Base-by-base conservation (phyloP, 2,888 invertebrate genomes). In the Ceriagrion tenellum region DNA sequence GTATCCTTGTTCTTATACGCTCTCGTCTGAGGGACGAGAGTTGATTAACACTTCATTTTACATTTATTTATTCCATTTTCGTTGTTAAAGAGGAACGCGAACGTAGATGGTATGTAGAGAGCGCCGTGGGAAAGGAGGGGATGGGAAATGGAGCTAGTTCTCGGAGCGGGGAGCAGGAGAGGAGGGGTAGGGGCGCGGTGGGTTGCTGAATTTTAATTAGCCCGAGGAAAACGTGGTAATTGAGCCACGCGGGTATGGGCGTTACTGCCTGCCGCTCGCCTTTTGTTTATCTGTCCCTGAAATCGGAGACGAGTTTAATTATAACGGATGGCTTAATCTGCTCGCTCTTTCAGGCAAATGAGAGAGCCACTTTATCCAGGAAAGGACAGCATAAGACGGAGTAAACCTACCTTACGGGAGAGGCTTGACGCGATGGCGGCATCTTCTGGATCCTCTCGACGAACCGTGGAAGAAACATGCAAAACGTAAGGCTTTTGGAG, bases 261-360 rank as follows among this genome's bases (percentile, higher is more conserved):
- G 93, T 93, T 93, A 93, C 69, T 93, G 69, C 69, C 93, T 74
- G 47, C 93, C 40, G 93, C 30, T 93, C 93, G 93, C 47, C 93
- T 93, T 93, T 93, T 93, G 93, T 93, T 47, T 93, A 93, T 93
- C 93, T 93, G 93, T 93, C 74, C 69, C 69, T 93, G 93, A 93
- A 93, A 93, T 93, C 93, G n/a, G 93, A 93, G 89, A 89, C 26
- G 69, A 69, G 93, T 69, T 93, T 93, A 93, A 93, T 93, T 93
- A 93, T 93, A 93, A 93, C 63, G 93, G 74, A 93, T 93, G 93
- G 93, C 93, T 93, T 74, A 93, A 93, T 93, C 93, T 74, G 69
- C 63, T 63, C 69, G 93, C 69, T 91, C 40, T 91, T 40, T 35
- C 63, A 16, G 91, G 63, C 40, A 91, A 69, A 91, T 26, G 91